These are phyloP conservation scores for Lasiommata megera DNA, from an alignment of 2,888 invertebrate species.

Conservation along the genomic window DNA sequence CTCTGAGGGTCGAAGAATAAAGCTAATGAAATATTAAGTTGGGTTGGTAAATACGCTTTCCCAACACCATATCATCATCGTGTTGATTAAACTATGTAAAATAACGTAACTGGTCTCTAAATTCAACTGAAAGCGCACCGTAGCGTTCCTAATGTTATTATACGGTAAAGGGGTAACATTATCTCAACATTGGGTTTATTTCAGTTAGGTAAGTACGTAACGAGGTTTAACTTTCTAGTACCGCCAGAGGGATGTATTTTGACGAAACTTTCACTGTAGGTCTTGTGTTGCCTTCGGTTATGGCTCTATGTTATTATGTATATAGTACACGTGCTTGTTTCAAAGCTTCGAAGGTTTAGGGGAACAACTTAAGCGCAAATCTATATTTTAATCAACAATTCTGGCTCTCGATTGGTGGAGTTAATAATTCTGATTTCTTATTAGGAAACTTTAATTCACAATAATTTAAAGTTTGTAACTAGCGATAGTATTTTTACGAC, in stretches of 20 bases:
- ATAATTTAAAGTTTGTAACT: too few relatives aligned
- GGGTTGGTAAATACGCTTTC: too few relatives aligned
- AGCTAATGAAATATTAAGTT: too few relatives aligned
- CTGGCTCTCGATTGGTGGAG: too few relatives aligned
- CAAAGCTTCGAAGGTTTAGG: not conserved
- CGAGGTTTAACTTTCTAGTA: conserved; percentile 15
- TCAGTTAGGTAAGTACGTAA: conserved; percentile 11
- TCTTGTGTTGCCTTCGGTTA: conserved; percentile 4
- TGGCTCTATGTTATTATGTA: conserved; percentile 11
- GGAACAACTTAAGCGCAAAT: too few relatives aligned
- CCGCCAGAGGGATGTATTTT: conserved; percentile 26
- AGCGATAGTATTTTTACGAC: too few relatives aligned
- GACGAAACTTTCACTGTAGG: conserved; percentile 19
- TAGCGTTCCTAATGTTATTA: conserved; percentile 14
- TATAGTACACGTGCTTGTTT: not conserved
- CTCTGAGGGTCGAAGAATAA: too few relatives aligned
- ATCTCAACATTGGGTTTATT: conserved; percentile 17
- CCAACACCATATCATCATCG: not conserved
- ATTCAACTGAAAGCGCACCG: conserved; percentile 1
- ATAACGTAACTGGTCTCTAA: conserved; percentile 11
- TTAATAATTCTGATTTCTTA: too few relatives aligned
- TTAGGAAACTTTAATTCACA: too few relatives aligned
- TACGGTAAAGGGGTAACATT: conserved; percentile 19
- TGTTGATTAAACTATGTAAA: conserved; percentile 10
- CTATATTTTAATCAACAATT: too few relatives aligned